Base-by-base conservation (phyloP, 2,797 vertebrate species). In the Hybognathus amarus region DNA sequence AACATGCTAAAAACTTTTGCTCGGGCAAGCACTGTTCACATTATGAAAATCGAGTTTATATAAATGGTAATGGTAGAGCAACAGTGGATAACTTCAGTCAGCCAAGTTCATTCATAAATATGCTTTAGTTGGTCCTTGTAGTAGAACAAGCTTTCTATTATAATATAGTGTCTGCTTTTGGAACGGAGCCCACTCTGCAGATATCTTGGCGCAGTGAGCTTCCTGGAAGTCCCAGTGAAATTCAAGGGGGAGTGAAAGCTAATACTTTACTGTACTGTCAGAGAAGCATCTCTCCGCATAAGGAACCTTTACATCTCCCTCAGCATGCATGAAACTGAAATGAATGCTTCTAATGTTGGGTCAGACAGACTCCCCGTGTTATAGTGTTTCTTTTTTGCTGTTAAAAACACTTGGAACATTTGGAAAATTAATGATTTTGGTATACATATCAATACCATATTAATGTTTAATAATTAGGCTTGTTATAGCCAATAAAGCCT, bases 211-310 rank as follows among this genome's bases (percentile, higher is more conserved):
- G 79, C 66, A 83, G 45, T 82, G 82, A 87, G 68, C 66, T 92
- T 92, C 91, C 88, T 91, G 90, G 93, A 93, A 92, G 89, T 36
- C 86, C 79, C 63, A 85, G 86, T 75, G 84, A 95, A 94, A 92
- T 89, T 94, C 93, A 93, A 93, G 92, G 36, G 54, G 64, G 30
- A 80, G 80, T 87, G 93, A 92, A 93, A 94, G 87, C 90, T 94
- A 93, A 92, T 87, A 90, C 88, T 87, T 90, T 92, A 90, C 89
- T 83, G 85, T 89, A 89, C 78, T 45, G 24, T 50, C 47, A 4
- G 50, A 77, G 87, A 86, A 85, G 87, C 85, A 87, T 83, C 59
- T 80, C 79, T 87, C 84, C 77, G 54, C 83, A 87, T 73, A 80
- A 83, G 84, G 71, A 74, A 59, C 77, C 85, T 81, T 80, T 83